Base-by-base conservation (phyloP, 2,888 invertebrate genomes). In the Coelopa pilipes region DNA sequence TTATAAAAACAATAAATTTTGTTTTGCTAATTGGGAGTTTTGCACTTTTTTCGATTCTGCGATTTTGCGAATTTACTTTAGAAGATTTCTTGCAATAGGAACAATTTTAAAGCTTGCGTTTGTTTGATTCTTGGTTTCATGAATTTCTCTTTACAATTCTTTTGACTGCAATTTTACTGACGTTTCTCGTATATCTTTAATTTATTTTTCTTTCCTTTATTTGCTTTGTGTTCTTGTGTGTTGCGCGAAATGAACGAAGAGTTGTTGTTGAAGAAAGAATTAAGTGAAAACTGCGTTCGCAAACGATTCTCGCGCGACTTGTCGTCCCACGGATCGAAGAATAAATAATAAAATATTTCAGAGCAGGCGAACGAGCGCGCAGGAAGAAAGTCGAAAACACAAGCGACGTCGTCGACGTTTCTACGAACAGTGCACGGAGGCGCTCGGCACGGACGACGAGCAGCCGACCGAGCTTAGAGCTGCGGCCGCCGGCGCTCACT, bases 321-420 rank as follows among this genome's bases (percentile, higher is more conserved):
- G 13, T 11, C 34, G 24, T 34, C 34, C 34, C 24, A 57, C 17
- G 21, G 24, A 45, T n/a, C 34, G 24, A 62, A 34, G 24, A 45
- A 69, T 49, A 66, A 57, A 69, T 57, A 69, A 46, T 59, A 68
- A 45, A 46, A 19, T 17, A 68, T 69, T 57, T 57, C 10, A 46
- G 19, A 49, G 49, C 19, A 66, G 50, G 24, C 66, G 50, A 66
- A 34, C 62, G 49, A 65, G 55, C 67, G 69, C 57, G 69, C 69
- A 69, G 45, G 66, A 66, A 66, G 66, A 69, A 69, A 69, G 19
- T 57, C 69, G 59, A 69, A 73, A 67, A 75, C 74, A 76, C 74
- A 79, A 79, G 76, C 79, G 79, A 73, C 74, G 77, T 77, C 77
- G 76, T 77, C 78, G 76, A 80, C 78, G 79, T 77, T 79, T 75